Conservation (phyloP, 2,113 vertebrate genomes). For the Rhegmatorhina hoffmannsi region DNA sequence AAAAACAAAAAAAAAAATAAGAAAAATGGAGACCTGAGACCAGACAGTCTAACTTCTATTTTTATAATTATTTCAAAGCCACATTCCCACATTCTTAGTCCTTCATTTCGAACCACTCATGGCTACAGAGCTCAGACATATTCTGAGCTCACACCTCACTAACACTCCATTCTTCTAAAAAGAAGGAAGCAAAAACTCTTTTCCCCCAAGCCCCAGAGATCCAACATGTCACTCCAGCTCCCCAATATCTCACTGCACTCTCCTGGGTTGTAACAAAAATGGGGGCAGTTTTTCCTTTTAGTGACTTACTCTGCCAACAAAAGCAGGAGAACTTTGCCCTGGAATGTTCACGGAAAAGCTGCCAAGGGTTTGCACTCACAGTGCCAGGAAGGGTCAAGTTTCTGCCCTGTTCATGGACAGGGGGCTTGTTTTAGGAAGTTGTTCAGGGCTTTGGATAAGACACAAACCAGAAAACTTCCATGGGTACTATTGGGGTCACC, state of each 20-base stretch:
- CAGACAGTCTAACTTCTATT: neutral
- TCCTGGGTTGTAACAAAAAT: neutral
- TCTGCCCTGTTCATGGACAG: neutral
- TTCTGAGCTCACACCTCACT: neutral
- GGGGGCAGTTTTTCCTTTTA: neutral
- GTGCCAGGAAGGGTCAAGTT: neutral
- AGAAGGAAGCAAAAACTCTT: neutral
- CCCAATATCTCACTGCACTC: neutral
- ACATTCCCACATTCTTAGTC: neutral
- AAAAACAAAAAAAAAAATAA: neutral
- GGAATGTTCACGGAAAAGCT: neutral
- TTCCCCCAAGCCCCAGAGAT: neutral
- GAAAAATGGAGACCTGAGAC: neutral
- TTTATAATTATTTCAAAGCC: neutral
- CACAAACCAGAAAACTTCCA: neutral
- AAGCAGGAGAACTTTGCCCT: constrained; percentile 31
- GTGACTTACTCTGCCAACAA: neutral
- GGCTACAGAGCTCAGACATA: neutral
- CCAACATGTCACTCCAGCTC: neutral
- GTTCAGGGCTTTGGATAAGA: neutral
- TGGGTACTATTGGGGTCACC: too few species aligned
- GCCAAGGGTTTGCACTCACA: neutral
- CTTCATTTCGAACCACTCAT: neutral
- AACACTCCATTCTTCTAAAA: neutral
- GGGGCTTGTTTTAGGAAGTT: neutral